Evolutionary conservation across 2,888 invertebrate genomes (phyloP).

Genomic region (Ypsolopha scabrella): DNA sequence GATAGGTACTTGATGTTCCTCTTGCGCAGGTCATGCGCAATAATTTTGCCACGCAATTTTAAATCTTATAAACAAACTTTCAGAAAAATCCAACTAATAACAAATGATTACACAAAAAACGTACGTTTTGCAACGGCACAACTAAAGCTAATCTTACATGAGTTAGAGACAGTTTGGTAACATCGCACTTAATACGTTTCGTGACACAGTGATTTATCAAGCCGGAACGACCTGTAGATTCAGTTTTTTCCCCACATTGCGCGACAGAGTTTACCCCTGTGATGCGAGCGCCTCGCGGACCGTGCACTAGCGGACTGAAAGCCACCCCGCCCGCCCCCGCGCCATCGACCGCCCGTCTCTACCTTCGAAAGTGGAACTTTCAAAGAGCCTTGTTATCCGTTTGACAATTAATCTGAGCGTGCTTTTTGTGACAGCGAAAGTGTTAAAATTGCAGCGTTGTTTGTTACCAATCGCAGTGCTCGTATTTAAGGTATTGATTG

Average conservation of each 20-base stretch:
- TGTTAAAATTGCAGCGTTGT: neutral
- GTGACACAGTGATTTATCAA: neutral
- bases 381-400: constrained; percentile 37
- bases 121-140: neutral
- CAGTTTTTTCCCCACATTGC: neutral
- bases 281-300: neutral
- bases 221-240: constrained; percentile 1
- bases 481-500: too few relatives aligned
- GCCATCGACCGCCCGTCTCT: neutral
- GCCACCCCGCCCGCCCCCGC: neutral
- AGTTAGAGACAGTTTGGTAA: neutral
- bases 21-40: constrained; percentile 60
- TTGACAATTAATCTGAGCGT: constrained; percentile 37
- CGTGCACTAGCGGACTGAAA: neutral
- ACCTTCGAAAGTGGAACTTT: constrained; percentile 18
- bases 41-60: constrained; percentile 21
- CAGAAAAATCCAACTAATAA: constrained; percentile 15
- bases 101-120: neutral
- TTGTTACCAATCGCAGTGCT: neutral
- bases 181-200: neutral
- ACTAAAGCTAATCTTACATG: neutral
- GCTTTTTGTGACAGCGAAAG: constrained; percentile 17
- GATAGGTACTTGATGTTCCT: constrained; percentile 27
- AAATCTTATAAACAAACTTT: constrained; percentile 28
- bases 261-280: neutral